phyloP scores from a whole-genome alignment of 2,888 invertebrate species.

The Gibbula magus region DNA sequence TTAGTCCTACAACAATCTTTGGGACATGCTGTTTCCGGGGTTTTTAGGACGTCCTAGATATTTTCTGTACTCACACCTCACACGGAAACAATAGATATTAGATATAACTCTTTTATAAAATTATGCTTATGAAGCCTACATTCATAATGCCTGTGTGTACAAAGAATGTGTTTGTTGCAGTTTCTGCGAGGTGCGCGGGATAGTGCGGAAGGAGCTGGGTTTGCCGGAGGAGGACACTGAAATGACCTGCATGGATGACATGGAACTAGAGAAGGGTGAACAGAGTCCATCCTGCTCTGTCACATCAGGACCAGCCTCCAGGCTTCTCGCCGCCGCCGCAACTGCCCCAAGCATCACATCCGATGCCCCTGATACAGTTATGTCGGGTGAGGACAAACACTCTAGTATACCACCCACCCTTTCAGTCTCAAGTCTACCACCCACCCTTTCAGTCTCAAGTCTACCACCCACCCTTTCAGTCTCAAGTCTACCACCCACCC shows the following conservation, averaged over 20 bases:
- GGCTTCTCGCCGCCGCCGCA: not conserved
- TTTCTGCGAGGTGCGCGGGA: conserved; percentile 53
- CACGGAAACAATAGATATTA: too few species aligned
- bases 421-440: not conserved
- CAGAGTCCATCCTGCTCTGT: conserved; percentile 50
- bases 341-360: not conserved
- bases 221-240: conserved; percentile 36
- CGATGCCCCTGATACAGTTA: conserved; percentile 12
- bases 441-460: too few species aligned
- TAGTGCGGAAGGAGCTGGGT: conserved; percentile 54
- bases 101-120: too few species aligned
- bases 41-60: too few species aligned
- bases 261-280: conserved; percentile 36
- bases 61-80: too few species aligned
- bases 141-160: too few species aligned
- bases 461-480: too few species aligned
- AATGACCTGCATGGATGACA: not conserved
- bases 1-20: too few species aligned
- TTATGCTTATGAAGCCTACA: too few species aligned
- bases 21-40: too few species aligned
- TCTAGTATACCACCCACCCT: not conserved
- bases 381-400: not conserved
- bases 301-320: conserved; percentile 48
- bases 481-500: not conserved
- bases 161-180: conserved; percentile 31